Conservation (phyloP, 2,888 invertebrate species). For the Fragum fragum region DNA sequence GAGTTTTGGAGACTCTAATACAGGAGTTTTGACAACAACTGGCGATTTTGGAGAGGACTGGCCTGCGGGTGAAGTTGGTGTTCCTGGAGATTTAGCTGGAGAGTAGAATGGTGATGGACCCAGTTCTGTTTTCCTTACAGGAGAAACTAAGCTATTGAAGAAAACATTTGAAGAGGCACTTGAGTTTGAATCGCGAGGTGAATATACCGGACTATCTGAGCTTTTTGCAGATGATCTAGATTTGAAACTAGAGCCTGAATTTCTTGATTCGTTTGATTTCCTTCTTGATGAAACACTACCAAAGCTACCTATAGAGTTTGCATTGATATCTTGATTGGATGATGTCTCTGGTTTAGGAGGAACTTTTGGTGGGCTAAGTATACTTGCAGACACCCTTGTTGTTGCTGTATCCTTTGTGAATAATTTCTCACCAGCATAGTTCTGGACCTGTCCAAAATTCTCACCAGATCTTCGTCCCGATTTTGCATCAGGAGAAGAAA, state of each 20-base stretch:
- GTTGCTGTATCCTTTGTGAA: constrained; percentile 84
- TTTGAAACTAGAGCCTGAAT: constrained; percentile 64
- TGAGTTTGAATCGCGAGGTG: constrained; percentile 25
- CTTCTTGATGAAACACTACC: constrained; percentile 72
- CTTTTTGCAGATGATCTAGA: constrained; percentile 59
- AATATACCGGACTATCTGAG: constrained; percentile 46
- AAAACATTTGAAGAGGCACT: constrained; percentile 50
- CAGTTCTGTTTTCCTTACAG: constrained; percentile 64
- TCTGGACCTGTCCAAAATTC: constrained; percentile 52
- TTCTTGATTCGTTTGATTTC: constrained; percentile 61
- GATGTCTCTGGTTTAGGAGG: constrained; percentile 64
- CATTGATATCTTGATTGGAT: constrained; percentile 75
- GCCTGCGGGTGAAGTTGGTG: neutral
- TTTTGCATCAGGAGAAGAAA: constrained; percentile 58
- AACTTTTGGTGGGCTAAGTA: constrained; percentile 67
- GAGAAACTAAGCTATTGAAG: constrained; percentile 61
- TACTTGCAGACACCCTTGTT: constrained; percentile 80
- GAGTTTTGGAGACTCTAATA: constrained; percentile 42
- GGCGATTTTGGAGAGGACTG: constrained; percentile 13
- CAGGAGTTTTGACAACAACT: neutral
- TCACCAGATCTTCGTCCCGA: constrained; percentile 63
- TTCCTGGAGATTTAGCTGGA: constrained; percentile 18
- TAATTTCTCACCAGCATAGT: constrained; percentile 82
- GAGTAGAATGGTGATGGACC: constrained; percentile 51
- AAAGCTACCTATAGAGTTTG: constrained; percentile 82